Percentiles rank a stretch among this genome's conserved stretches.
Evolutionary conservation across 2,113 vertebrate genomes (phyloP).

Genomic region (Oreotrochilus melanogaster): DNA sequence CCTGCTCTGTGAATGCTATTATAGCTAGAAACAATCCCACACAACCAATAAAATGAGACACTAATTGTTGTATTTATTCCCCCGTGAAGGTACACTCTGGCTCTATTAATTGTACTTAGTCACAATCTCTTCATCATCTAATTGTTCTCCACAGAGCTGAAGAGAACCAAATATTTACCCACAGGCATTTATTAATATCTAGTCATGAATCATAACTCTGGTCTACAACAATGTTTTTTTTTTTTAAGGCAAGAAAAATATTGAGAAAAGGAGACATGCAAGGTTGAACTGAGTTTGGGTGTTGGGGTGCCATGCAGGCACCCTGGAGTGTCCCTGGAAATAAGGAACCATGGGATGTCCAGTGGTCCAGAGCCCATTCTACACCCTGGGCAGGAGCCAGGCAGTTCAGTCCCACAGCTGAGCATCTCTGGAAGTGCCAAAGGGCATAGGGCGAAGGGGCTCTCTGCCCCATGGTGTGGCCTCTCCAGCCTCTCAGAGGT

Average conservation of each 20-base stretch:
- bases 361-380: not conserved
- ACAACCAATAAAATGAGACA: constrained; percentile 48
- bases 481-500: not conserved
- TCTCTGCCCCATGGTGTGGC: not conserved
- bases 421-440: not conserved
- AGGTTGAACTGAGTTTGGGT: not conserved
- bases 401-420: not conserved
- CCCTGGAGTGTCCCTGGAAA: fast-evolving
- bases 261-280: fast-evolving
- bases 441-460: not conserved
- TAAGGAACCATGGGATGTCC: not conserved
- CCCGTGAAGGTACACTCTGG: constrained; percentile 3
- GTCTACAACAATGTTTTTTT: not conserved
- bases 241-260: not conserved
- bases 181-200: constrained; percentile 44
- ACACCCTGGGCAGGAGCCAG: not conserved
- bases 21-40: constrained; percentile 46
- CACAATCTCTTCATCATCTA: constrained; percentile 62
- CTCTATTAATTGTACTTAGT: constrained; percentile 60
- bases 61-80: constrained; percentile 66
- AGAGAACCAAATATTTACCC: constrained; percentile 67
- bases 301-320: fast-evolving
- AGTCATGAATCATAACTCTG: constrained; percentile 19
- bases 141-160: constrained; percentile 32
- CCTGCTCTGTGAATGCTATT: not conserved